phyloP scores from a whole-genome alignment of 2,888 invertebrate genomes.

The Frankliniella intonsa region DNA sequence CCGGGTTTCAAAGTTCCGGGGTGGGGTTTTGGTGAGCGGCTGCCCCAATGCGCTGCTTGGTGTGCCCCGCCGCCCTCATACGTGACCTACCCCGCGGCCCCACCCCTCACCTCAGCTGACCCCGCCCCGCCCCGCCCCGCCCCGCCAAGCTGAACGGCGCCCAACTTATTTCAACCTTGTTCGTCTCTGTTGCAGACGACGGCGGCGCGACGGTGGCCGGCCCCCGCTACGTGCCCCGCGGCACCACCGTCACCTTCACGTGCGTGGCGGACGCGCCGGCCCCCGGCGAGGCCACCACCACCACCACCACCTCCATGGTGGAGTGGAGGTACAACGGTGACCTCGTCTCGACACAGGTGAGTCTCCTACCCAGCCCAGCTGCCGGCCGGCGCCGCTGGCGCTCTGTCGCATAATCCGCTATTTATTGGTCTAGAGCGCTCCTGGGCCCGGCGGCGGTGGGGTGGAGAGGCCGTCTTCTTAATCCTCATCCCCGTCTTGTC shows the following conservation, averaged over 20 bases:
- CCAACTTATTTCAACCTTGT: too few relatives aligned
- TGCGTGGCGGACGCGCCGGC: slow-evolving; percentile 17
- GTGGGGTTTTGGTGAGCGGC: too few relatives aligned
- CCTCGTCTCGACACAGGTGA: neutral
- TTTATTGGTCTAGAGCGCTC: too few relatives aligned
- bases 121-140: neutral
- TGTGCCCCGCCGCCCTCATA: too few relatives aligned
- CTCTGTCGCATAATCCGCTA: too few relatives aligned
- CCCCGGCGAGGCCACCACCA: neutral
- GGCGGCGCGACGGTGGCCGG: slow-evolving; percentile 1
- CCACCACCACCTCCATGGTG: neutral
- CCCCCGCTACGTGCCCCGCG: neutral
- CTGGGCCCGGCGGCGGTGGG: too few relatives aligned
- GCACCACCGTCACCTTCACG: slow-evolving; percentile 20
- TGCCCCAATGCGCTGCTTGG: too few relatives aligned
- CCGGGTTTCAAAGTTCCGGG: neutral
- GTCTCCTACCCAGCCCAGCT: too few relatives aligned
- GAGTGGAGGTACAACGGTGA: neutral
- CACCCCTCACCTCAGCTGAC: neutral
- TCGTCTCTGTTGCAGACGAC: neutral
- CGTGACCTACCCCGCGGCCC: too few relatives aligned
- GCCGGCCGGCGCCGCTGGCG: too few relatives aligned
- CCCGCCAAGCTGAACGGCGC: neutral
- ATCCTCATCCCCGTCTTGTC: too few relatives aligned
- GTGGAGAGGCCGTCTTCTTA: too few relatives aligned